These are phyloP conservation scores for Dendrocincla tyrannina DNA, from an alignment of 2,797 vertebrate species.

Conservation along the genomic window DNA sequence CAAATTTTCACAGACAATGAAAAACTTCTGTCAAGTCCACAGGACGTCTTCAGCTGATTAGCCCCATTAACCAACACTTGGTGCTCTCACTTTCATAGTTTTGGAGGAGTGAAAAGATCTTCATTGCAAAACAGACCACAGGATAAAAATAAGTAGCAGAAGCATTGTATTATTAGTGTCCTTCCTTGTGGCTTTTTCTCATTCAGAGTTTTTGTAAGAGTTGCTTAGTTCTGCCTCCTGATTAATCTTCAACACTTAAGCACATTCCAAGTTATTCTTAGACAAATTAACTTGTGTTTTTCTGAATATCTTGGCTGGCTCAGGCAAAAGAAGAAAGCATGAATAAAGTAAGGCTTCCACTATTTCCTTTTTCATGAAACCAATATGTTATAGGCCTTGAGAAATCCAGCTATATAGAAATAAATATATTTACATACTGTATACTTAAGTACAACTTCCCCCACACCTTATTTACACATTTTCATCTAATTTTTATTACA, in stretches of 20 bases:
- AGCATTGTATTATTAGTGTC: not conserved
- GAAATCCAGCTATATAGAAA: not conserved
- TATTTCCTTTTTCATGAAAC: not conserved
- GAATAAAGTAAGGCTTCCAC: not conserved
- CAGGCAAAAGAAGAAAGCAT: not conserved
- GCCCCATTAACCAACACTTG: not conserved
- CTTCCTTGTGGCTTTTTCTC: not conserved
- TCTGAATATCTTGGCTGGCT: not conserved
- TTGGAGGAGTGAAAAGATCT: not conserved
- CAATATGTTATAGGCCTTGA: not conserved
- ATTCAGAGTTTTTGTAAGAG: not conserved
- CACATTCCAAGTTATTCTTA: not conserved
- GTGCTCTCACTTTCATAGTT: not conserved
- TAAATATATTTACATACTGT: not conserved
- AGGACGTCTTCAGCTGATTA: not conserved
- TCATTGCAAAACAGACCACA: not conserved
- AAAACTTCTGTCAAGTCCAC: constrained; percentile 1
- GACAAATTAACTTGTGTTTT: not conserved
- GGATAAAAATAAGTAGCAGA: not conserved
- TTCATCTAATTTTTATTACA: not conserved
- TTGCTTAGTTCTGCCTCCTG: not conserved
- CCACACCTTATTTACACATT: not conserved
- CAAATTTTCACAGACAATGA: constrained; percentile 19
- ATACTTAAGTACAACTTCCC: not conserved
- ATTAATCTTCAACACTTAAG: not conserved